Base-by-base conservation (phyloP, 2,797 vertebrate genomes). In the Coendou prehensilis region DNA sequence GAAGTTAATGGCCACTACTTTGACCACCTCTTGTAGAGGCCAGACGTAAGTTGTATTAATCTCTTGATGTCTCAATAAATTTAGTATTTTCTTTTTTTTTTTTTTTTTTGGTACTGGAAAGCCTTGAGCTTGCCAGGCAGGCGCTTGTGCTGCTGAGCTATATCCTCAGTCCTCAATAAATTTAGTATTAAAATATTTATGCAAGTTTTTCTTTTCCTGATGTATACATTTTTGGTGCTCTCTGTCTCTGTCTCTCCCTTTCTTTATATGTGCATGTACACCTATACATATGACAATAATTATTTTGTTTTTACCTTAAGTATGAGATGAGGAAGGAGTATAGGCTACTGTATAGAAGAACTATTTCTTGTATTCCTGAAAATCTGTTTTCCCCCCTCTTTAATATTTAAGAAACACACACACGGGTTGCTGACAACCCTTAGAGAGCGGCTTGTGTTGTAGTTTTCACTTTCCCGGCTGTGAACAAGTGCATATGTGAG, bases 401-500 rank as follows among this genome's bases (percentile, higher is more conserved):
- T 96, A 98, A 69, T 98, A 97, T 96, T 97, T 96, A 94, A 97
- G 92, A 97, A 93, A 97, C 91, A 97, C 94, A 93, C 94, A 87
- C 94, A 83, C 96, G 71, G 96, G 97, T 95, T 97, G 97, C 97
- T 15, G 95, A 96, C 95, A 95, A 94, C 93, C 93, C 96, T 22
- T 17, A 84, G 88, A 95, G 96, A 95, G 96, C 97, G 97, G 97
- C 97, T 98, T 96, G 98, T 97, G 97, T 98, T 98, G 97, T 97
- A 57, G 92, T 97, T 98, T 95, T 95, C 97, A 88, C 96, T 69
- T 97, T 95, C 89, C 92, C 94, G 96, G 97, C 98, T 98, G 97
- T 96, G 98, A 98, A 97, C 75, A 94, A 96, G 98, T 97, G 97
- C 98, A 97, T 97, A 97, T 97, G 97, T 64, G 97, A 97, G 94